Evolutionary conservation across 2,888 invertebrate species (phyloP).

Genomic region (Auanema freiburgensis): DNA sequence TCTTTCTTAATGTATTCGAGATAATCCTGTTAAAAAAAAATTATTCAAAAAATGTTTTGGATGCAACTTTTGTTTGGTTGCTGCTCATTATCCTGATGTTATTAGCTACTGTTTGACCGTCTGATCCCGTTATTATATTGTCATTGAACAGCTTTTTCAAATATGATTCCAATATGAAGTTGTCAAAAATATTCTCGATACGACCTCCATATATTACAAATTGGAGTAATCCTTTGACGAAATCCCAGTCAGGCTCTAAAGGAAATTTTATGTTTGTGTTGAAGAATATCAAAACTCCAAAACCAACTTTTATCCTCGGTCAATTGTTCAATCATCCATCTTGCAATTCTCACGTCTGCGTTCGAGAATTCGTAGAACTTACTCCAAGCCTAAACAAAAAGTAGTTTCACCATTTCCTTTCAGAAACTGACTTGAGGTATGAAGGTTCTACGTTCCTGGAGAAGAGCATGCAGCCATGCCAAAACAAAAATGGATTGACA

Average conservation of each 20-base stretch:
- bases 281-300: too few species aligned
- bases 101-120: conserved; percentile 34
- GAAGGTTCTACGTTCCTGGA: conserved; percentile 84
- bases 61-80: conserved; percentile 8
- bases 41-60: not conserved
- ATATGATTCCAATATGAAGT: conserved; percentile 73
- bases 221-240: conserved; percentile 77
- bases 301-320: conserved; percentile 60
- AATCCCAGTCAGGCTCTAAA: conserved; percentile 73
- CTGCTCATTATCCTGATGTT: conserved; percentile 29
- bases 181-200: conserved; percentile 79
- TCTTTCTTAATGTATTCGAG: conserved; percentile 73
- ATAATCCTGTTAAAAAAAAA: conserved; percentile 35
- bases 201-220: conserved; percentile 84
- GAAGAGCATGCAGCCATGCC: conserved; percentile 84
- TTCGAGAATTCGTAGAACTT: conserved; percentile 85
- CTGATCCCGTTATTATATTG: conserved; percentile 34
- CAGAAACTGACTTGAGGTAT: conserved; percentile 74
- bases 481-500: conserved; percentile 75
- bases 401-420: conserved; percentile 1
- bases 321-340: conserved; percentile 72
- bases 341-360: conserved; percentile 78
- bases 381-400: conserved; percentile 80
- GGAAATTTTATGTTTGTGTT: conserved; percentile 2
- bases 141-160: conserved; percentile 67